phyloP scores from a whole-genome alignment of 2,888 invertebrate species.

The Cryptocephalus moraei region DNA sequence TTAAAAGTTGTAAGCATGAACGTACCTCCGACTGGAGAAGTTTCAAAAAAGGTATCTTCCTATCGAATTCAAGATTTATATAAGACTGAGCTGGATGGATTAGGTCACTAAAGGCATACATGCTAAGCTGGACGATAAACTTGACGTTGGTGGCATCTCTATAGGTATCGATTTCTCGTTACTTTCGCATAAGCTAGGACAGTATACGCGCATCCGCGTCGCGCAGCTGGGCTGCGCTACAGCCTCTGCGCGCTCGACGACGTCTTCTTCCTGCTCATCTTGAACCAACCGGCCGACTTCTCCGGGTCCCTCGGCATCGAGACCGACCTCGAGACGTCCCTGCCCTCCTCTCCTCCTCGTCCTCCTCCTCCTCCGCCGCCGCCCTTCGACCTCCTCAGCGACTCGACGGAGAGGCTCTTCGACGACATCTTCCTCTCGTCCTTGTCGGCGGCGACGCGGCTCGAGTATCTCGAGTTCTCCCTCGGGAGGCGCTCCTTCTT shows the following conservation, averaged over 20 bases:
- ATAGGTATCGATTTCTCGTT: background rate
- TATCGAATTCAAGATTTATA: no score
- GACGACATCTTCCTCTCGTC: slow-evolving; percentile 34
- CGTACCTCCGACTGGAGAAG: no score
- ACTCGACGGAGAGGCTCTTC: slow-evolving; percentile 53
- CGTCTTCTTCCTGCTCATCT: slow-evolving; percentile 45
- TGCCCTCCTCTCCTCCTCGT: slow-evolving; percentile 33
- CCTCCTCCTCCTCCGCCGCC: slow-evolving; percentile 33
- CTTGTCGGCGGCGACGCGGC: slow-evolving; percentile 14
- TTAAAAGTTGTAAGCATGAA: no score
- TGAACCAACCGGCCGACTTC: slow-evolving; percentile 66
- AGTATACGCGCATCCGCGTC: background rate
- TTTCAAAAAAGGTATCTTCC: no score
- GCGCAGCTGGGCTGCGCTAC: slow-evolving; percentile 11
- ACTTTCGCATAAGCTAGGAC: background rate
- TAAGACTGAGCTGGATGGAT: no score
- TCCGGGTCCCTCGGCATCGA: slow-evolving; percentile 64
- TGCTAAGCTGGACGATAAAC: no score
- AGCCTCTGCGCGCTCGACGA: slow-evolving; percentile 29
- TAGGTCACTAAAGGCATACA: no score
- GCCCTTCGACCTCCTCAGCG: slow-evolving; percentile 38
- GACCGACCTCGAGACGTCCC: slow-evolving; percentile 52
- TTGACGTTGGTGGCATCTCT: background rate
- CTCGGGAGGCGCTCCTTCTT: slow-evolving; percentile 39
- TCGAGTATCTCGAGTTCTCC: slow-evolving; percentile 34